Percentiles rank a stretch among this genome's conserved stretches.
These are phyloP conservation scores for Agriopis marginaria DNA, from an alignment of 2,888 invertebrate species.

Conservation along the genomic window DNA sequence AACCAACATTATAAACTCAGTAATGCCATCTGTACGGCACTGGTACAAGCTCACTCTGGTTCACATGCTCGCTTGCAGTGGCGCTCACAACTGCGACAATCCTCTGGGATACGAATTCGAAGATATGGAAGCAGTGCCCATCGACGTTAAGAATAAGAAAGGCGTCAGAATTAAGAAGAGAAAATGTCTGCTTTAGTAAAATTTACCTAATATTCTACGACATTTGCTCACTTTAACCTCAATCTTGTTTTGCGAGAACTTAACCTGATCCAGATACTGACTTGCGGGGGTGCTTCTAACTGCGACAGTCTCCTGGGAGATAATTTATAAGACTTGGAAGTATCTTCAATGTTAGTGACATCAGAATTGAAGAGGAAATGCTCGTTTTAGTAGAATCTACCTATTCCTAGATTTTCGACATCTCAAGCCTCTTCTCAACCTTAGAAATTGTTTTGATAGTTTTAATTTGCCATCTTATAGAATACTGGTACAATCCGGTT, in stretches of 20 bases:
- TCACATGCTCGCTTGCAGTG: constrained; percentile 82
- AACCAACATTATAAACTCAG: constrained; percentile 85
- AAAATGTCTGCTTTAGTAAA: constrained; percentile 38
- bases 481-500: too few species aligned
- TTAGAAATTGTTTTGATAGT: too few species aligned
- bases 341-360: constrained; percentile 10
- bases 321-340: constrained; percentile 11
- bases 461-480: too few species aligned
- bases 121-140: constrained; percentile 1
- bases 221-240: neutral
- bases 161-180: constrained; percentile 35
- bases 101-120: constrained; percentile 45
- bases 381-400: constrained; percentile 29
- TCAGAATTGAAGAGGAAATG: constrained; percentile 36
- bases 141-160: constrained; percentile 27
- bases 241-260: constrained; percentile 38
- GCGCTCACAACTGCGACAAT: constrained; percentile 60
- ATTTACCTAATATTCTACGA: neutral
- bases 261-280: constrained; percentile 79
- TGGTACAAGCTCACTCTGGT: constrained; percentile 81
- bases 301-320: constrained; percentile 59
- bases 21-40: constrained; percentile 82
- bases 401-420: neutral
- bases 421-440: too few species aligned
- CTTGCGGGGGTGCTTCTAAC: constrained; percentile 71